These are phyloP conservation scores for Sitodiplosis mosellana DNA, from an alignment of 1,140 invertebrate species.

Conservation along the genomic window DNA sequence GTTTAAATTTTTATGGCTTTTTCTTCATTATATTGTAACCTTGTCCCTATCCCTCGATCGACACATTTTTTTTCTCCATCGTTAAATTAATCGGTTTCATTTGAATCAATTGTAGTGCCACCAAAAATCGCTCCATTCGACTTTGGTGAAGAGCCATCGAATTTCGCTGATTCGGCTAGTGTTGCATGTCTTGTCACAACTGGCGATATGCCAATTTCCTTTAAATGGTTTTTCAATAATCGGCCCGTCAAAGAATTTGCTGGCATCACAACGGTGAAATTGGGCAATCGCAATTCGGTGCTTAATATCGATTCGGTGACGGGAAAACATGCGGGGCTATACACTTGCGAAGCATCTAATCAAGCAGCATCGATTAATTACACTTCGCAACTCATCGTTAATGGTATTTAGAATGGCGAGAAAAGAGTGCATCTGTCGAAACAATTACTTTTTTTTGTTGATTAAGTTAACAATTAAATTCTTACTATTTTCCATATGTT, in stretches of 20 bases:
- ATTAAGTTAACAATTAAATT: no score
- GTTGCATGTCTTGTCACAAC: constrained; percentile 56
- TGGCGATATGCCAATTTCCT: constrained; percentile 50
- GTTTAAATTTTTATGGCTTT: no score
- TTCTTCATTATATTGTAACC: no score
- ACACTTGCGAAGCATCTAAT: constrained; percentile 57
- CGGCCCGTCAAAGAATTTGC: constrained; percentile 17
- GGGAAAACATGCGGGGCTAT: constrained; percentile 56
- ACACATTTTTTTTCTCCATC: no score
- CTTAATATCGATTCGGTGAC: constrained; percentile 57
- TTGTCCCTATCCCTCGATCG: no score
- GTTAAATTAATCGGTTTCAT: no score
- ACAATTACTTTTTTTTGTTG: no score
- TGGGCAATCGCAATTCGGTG: constrained; percentile 49
- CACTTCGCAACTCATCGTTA: constrained; percentile 45
- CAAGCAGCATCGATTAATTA: constrained; percentile 36
- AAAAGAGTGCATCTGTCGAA: constrained; percentile 19
- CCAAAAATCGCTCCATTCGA: constrained; percentile 52
- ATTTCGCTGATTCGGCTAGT: constrained; percentile 58
- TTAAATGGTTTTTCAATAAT: constrained; percentile 56
- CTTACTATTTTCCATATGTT: no score
- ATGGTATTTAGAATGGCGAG: no score
- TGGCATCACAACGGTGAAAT: constrained; percentile 30
- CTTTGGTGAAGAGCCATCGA: constrained; percentile 41
- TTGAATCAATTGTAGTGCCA: constrained; percentile 32